These are phyloP conservation scores for Cryptoleucopteryx plumbea DNA, from an alignment of 2,113 vertebrate species.

Conservation along the genomic window DNA sequence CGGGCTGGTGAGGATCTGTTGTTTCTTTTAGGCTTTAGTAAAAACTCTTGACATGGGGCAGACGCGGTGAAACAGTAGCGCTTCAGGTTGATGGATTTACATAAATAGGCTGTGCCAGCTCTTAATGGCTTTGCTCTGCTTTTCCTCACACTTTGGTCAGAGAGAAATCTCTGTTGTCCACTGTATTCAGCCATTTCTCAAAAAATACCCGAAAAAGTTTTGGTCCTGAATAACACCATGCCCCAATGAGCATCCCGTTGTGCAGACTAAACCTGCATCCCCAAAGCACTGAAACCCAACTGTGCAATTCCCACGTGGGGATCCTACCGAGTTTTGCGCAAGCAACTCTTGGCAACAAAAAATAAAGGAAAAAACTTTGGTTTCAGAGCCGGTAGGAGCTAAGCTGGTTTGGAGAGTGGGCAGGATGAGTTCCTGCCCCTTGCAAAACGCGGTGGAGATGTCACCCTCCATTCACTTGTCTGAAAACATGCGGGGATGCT, in stretches of 20 bases:
- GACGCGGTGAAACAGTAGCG: neutral
- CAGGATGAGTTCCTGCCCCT: neutral
- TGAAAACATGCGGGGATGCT: neutral
- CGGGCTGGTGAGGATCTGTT: neutral
- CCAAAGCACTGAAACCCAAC: fast-evolving
- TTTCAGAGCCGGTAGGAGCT: neutral
- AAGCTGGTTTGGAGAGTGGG: neutral
- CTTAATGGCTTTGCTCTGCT: neutral
- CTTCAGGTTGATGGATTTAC: neutral
- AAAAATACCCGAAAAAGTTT: neutral
- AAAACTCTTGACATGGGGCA: neutral
- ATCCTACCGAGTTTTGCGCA: fast-evolving
- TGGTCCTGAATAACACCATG: neutral
- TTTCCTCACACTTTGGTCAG: neutral
- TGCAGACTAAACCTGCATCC: neutral
- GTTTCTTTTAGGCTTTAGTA: neutral
- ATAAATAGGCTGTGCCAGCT: neutral
- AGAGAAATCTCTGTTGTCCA: neutral
- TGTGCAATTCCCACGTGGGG: fast-evolving
- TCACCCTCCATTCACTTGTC: neutral
- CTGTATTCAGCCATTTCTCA: neutral
- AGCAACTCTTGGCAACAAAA: neutral
- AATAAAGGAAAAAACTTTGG: neutral
- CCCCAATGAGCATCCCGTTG: neutral
- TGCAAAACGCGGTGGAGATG: fast-evolving